A percentile compares a stretch with the other conserved stretches of the same genome.
Conservation (phyloP, 2,113 vertebrate genomes). For the Natator depressus region DNA sequence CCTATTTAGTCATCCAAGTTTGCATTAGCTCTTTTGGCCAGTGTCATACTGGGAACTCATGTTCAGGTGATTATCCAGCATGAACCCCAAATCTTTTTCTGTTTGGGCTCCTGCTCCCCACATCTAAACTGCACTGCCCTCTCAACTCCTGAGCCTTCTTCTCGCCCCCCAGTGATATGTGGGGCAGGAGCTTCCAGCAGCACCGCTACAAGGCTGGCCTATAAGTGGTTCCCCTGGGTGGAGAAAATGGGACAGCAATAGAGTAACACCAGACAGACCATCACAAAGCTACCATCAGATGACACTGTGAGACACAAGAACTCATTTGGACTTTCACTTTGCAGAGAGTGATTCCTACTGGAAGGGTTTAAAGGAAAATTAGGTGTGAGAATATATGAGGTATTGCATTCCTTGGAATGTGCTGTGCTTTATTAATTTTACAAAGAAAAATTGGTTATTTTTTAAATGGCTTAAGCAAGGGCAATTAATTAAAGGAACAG, state of each 20-base stretch:
- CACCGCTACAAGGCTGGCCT: neutral
- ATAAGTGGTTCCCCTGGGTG: neutral
- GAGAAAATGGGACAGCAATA: neutral
- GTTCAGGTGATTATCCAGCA: neutral
- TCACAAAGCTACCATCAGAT: neutral
- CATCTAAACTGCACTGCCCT: neutral
- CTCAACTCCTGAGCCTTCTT: neutral
- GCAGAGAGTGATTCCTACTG: neutral
- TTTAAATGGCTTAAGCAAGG: neutral
- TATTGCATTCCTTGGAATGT: neutral
- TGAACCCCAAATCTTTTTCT: neutral
- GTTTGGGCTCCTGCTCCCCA: neutral
- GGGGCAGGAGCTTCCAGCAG: neutral
- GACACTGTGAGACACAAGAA: neutral
- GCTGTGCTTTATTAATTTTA: neutral
- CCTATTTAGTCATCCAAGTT: neutral
- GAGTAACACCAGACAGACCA: neutral
- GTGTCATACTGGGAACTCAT: neutral
- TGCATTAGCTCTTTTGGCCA: neutral
- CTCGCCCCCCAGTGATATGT: neutral
- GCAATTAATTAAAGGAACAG: constrained; percentile 11
- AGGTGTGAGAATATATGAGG: neutral
- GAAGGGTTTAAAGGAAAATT: neutral
- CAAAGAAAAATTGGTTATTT: neutral
- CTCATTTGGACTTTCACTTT: neutral